These are phyloP conservation scores for Epiblema foenella DNA, from an alignment of 2,888 invertebrate genomes.

Conservation along the genomic window DNA sequence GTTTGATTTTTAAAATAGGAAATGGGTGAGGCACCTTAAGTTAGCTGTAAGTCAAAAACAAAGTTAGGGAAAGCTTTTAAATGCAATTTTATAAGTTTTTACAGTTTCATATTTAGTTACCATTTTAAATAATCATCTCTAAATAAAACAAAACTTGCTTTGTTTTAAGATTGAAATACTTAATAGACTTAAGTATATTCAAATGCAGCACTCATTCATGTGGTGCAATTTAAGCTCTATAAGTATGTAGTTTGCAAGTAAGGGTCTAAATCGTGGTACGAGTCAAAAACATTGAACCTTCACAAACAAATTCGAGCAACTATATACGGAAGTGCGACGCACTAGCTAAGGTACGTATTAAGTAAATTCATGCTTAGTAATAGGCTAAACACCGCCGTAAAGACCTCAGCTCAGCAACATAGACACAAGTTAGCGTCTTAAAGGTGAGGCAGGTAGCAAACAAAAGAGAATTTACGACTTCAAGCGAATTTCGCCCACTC, in stretches of 20 bases:
- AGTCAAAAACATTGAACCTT: slow-evolving; percentile 40
- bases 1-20: too few species aligned
- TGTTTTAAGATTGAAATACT: not conserved
- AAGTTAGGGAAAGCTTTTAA: too few species aligned
- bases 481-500: slow-evolving; percentile 79
- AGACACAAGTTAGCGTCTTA: slow-evolving; percentile 31
- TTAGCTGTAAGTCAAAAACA: too few species aligned
- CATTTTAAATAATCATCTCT: not conserved
- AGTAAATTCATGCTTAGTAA: slow-evolving; percentile 12
- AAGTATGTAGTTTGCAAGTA: slow-evolving; percentile 14
- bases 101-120: too few species aligned
- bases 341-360: slow-evolving; percentile 17
- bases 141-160: not conserved
- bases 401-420: not conserved
- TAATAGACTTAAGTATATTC: too few species aligned
- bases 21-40: too few species aligned
- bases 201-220: not conserved
- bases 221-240: slow-evolving; percentile 1
- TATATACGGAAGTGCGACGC: slow-evolving; percentile 37
- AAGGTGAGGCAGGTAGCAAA: slow-evolving; percentile 59
- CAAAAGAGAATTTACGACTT: slow-evolving; percentile 71
- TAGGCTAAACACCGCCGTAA: not conserved
- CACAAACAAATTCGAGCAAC: slow-evolving; percentile 19
- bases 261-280: slow-evolving; percentile 28
- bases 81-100: too few species aligned